A percentile compares a stretch with the other conserved stretches of the same genome.
Evolutionary conservation across 23 tunicate species (phyloP).

Genomic region (Halocynthia roretzi): DNA sequence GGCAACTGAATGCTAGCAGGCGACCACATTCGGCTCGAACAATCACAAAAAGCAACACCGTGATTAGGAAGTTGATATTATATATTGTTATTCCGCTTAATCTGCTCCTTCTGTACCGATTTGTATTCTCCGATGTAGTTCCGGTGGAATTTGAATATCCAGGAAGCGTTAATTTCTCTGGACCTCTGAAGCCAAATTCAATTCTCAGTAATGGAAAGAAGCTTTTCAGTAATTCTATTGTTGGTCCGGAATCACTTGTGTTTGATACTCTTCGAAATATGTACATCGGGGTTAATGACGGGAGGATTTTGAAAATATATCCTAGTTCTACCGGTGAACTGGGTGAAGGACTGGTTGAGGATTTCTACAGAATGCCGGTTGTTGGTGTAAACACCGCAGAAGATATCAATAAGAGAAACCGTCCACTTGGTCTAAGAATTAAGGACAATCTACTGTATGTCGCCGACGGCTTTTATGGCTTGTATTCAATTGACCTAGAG

Average conservation of each 20-base stretch:
- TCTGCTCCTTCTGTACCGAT: no score
- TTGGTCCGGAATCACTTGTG: constrained; percentile 18
- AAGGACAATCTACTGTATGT: neutral
- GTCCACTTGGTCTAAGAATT: neutral
- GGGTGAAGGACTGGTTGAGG: constrained; percentile 2
- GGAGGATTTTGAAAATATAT: constrained; percentile 6
- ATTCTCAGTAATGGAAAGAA: no score
- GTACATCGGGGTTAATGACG: constrained; percentile 14
- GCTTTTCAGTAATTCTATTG: no score
- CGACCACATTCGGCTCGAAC: no score
- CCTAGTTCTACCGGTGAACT: constrained; percentile 22
- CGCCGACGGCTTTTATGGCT: neutral
- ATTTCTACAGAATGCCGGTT: neutral
- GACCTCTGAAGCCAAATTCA: no score
- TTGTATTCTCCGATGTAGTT: no score
- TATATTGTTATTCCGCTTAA: no score
- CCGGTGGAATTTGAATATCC: no score
- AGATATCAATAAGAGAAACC: neutral
- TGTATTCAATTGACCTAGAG: neutral
- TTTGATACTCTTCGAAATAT: constrained; percentile 5
- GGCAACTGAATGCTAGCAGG: no score
- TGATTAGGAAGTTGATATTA: no score
- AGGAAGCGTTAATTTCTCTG: no score
- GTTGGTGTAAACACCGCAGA: neutral
- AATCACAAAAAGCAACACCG: no score